phyloP scores from a whole-genome alignment of 2,113 vertebrate genomes.

The Apus apus region DNA sequence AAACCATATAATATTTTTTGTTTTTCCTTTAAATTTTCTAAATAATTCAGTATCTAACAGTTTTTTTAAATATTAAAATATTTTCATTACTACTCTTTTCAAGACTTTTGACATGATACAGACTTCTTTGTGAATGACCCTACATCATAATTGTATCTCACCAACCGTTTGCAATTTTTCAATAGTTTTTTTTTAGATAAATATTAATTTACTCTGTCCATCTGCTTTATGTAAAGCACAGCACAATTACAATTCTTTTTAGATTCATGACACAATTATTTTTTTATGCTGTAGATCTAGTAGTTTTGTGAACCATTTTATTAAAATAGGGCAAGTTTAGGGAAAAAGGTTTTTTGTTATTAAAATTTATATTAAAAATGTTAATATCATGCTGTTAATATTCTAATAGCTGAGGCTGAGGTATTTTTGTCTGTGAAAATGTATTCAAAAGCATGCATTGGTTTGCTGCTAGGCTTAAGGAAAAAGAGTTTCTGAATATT shows the following conservation, averaged over 20 bases:
- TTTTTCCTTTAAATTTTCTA: neutral
- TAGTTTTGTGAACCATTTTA: neutral
- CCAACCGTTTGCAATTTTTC: neutral
- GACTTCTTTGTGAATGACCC: neutral
- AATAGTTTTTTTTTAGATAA: neutral
- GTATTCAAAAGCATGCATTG: slow-evolving; percentile 55
- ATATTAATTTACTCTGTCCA: neutral
- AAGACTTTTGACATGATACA: neutral
- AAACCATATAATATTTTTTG: neutral
- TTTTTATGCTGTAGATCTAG: neutral
- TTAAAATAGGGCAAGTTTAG: neutral
- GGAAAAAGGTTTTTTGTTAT: neutral
- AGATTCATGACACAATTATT: neutral
- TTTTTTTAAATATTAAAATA: neutral
- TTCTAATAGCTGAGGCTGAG: slow-evolving; percentile 6
- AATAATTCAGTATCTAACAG: neutral
- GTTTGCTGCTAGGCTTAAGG: slow-evolving; percentile 45
- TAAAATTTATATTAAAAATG: slow-evolving; percentile 9
- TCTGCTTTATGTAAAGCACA: neutral
- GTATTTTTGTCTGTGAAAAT: slow-evolving; percentile 50
- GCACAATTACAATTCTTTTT: neutral
- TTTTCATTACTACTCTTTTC: neutral
- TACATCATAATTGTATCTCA: neutral
- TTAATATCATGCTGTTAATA: slow-evolving; percentile 37
- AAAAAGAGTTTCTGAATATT: slow-evolving; percentile 52